Conservation (phyloP, 2,888 invertebrate species). For the Polydrusus cervinus region DNA sequence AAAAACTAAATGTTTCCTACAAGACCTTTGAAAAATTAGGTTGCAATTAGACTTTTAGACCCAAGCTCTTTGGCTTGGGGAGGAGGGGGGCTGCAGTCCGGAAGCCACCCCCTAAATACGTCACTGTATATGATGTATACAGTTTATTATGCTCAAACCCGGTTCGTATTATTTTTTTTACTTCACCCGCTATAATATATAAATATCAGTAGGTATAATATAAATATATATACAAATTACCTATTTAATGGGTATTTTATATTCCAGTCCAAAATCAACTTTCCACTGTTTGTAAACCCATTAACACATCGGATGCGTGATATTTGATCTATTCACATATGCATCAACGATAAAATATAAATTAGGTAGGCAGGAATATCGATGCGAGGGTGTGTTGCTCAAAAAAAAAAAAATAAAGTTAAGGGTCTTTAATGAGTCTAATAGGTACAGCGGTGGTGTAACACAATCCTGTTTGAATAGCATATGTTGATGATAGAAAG, state of each 20-base stretch:
- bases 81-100: too few relatives aligned
- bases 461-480: constrained; percentile 26
- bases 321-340: constrained; percentile 59
- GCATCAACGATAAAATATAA: constrained; percentile 53
- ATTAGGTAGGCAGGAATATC: constrained; percentile 43
- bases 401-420: constrained; percentile 37
- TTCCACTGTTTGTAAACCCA: constrained; percentile 64
- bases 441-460: constrained; percentile 32
- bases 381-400: constrained; percentile 26
- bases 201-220: too few relatives aligned
- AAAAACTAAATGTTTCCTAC: too few relatives aligned
- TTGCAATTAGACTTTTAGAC: too few relatives aligned
- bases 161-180: too few relatives aligned
- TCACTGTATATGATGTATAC: too few relatives aligned
- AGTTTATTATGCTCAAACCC: too few relatives aligned
- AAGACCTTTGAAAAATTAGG: too few relatives aligned
- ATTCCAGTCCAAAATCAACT: constrained; percentile 27
- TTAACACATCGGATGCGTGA: constrained; percentile 66
- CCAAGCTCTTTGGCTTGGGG: too few relatives aligned
- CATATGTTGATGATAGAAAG: constrained; percentile 36
- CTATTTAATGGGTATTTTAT: constrained; percentile 16
- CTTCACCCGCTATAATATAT: too few relatives aligned
- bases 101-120: too few relatives aligned
- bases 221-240: not conserved
- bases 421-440: constrained; percentile 37